Evolutionary conservation across 2,113 vertebrate species (phyloP), one percentile per base, ranked within the genome.

Genomic region (Epinephelus cyanopodus): DNA sequence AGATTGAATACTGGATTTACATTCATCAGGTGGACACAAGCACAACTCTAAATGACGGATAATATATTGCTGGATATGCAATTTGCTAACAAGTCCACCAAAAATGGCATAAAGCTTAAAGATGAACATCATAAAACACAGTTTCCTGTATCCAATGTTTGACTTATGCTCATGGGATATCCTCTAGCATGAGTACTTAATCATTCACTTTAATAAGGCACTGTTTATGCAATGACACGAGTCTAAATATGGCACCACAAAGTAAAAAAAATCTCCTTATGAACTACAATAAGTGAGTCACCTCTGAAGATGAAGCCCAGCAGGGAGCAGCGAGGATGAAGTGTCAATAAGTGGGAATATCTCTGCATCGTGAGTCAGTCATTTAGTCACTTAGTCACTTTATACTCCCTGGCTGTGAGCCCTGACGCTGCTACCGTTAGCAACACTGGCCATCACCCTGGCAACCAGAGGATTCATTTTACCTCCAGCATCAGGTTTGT

Each of bases 391-490:
- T n/a, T n/a, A n/a, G n/a, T n/a, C 19, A 66, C 48, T 29, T 45
- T 58, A 23, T 73, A 61, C 60, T 75, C 42, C 17, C 33, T 42
- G n/a, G 15, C 17, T 50, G 15, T 18, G 81, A 61, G 54, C 9
- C 23, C 6, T 19, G 68, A 70, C 2, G 25, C 63, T 23, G 63
- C 83, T 69, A 71, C 60, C 5, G 3, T 71, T 74, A 63, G 72
- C 71, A 65, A 76, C 50, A 3, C 18, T 61, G 69, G 29, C 68
- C 70, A 58, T 87, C 71, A 2, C 85, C 82, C n/a, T 70, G 66
- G 75, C 21, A 85, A 87, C 79, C 23, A 47, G 1, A 53, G 14
- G 23, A 29, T 63, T 67, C 0, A 14, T 74, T 73, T 74, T 81
- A 66, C 52, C 62, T 3, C n/a, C 6, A 69, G 62, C 47, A 54